Percentiles rank a stretch among this genome's conserved stretches.
Conservation (phyloP, 1,140 invertebrate species). For the Cotesia glomerata region DNA sequence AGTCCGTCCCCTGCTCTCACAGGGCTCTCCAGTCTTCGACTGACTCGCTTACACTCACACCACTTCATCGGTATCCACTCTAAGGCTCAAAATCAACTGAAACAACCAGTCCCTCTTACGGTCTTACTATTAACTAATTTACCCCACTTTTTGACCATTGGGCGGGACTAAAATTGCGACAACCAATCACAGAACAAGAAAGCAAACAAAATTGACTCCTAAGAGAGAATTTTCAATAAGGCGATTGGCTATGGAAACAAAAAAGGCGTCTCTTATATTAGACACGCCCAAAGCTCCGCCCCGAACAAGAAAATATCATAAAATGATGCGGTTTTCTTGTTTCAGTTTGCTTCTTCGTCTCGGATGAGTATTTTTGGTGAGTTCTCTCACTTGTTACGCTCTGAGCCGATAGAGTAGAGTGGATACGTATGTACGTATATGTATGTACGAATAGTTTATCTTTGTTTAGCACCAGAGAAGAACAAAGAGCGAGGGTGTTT, state of each 20-base stretch:
- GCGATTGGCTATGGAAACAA: too few relatives aligned
- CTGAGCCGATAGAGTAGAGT: conserved; percentile 25
- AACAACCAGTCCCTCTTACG: conserved; percentile 56
- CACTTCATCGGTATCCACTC: conserved; percentile 56
- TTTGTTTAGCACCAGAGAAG: conserved; percentile 37
- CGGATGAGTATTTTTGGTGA: conserved; percentile 22
- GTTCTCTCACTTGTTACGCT: conserved; percentile 25
- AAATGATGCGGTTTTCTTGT: conserved; percentile 36
- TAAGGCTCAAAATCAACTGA: background rate
- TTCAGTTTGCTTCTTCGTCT: conserved; percentile 14
- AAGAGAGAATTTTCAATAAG: too few relatives aligned
- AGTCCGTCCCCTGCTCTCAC: conserved; percentile 62
- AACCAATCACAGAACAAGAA: conserved; percentile 31
- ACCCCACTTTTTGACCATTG: conserved; percentile 38
- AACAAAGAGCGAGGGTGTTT: conserved; percentile 62
- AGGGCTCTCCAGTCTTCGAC: conserved; percentile 64
- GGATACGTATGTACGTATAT: too few relatives aligned
- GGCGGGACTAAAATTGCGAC: conserved; percentile 1
- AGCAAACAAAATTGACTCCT: too few relatives aligned
- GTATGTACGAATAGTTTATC: conserved; percentile 8
- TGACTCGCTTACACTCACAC: conserved; percentile 62
- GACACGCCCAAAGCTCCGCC: conserved; percentile 23
- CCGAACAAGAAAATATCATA: conserved; percentile 34
- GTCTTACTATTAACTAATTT: conserved; percentile 45
- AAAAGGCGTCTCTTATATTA: conserved; percentile 23